A percentile compares a stretch with the other conserved stretches of the same genome.
These are phyloP conservation scores for Montipora capricornis DNA, from an alignment of 64 coral and sea anemone species.

Conservation along the genomic window DNA sequence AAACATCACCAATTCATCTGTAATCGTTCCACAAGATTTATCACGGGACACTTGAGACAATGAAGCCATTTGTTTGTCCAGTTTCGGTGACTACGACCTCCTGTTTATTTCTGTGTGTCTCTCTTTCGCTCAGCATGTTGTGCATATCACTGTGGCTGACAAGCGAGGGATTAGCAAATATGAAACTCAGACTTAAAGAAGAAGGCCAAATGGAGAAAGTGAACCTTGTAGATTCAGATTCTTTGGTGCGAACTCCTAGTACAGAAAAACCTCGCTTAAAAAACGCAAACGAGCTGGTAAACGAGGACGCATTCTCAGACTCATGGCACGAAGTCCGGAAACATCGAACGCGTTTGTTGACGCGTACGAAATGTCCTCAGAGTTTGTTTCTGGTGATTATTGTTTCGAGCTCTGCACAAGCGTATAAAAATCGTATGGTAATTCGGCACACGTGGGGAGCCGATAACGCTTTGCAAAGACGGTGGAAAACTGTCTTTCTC, in stretches of 20 bases:
- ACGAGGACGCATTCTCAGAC: constrained; percentile 1
- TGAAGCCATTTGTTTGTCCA: constrained; percentile 10
- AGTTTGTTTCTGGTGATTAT: constrained; percentile 52
- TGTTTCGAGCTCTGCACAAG: constrained; percentile 48
- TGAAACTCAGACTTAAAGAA: constrained; percentile 22
- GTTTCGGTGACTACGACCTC: constrained; percentile 20
- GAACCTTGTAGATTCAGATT: not conserved
- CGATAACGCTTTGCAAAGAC: constrained; percentile 57
- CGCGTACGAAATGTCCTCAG: constrained; percentile 19
- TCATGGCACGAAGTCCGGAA: constrained; percentile 41
- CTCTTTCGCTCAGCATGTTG: constrained; percentile 16
- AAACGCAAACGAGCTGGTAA: not conserved
- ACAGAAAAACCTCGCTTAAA: not conserved
- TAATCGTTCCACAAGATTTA: no score
- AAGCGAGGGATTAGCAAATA: constrained; percentile 33
- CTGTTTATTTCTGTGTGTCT: constrained; percentile 33
- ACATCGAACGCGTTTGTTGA: constrained; percentile 60
- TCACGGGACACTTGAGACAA: not conserved
- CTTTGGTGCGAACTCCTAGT: not conserved
- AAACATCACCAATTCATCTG: no score
- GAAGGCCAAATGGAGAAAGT: constrained; percentile 8
- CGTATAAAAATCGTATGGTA: constrained; percentile 48
- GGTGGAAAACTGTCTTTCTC: constrained; percentile 68
- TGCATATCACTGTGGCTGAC: constrained; percentile 30
- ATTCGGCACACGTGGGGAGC: constrained; percentile 70